These are phyloP conservation scores for Phoxinus phoxinus DNA, from an alignment of 2,113 vertebrate genomes.

Conservation along the genomic window DNA sequence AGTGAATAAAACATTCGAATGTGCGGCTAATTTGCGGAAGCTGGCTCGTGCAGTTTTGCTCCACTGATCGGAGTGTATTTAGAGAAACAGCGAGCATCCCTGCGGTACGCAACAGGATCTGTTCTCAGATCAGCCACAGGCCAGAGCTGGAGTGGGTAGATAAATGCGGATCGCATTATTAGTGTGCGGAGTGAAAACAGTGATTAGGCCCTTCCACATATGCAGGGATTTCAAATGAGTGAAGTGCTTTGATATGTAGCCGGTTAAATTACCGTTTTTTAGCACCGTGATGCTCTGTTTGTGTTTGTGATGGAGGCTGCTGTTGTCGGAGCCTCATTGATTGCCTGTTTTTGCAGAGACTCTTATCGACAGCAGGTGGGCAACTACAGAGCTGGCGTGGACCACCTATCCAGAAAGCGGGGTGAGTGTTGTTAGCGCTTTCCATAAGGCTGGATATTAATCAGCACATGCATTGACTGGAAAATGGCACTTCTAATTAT, in stretches of 20 bases:
- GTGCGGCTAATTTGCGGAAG: conserved; percentile 50
- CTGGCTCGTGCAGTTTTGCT: conserved; percentile 67
- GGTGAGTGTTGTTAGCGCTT: conserved; percentile 79
- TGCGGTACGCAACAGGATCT: conserved; percentile 60
- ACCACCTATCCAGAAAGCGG: conserved; percentile 95
- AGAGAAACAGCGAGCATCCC: conserved; percentile 58
- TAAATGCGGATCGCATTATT: conserved; percentile 45
- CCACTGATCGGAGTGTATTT: conserved; percentile 58
- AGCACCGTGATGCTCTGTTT: conserved; percentile 15
- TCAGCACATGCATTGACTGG: conserved; percentile 31
- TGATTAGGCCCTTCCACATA: conserved; percentile 40
- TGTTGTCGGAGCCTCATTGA: conserved; percentile 33
- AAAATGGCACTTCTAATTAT: too few species aligned
- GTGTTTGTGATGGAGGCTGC: conserved; percentile 16
- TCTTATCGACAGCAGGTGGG: conserved; percentile 98
- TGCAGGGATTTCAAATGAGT: conserved; percentile 44
- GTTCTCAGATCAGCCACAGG: conserved; percentile 66
- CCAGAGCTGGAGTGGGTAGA: conserved; percentile 49
- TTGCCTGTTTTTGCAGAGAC: conserved; percentile 85
- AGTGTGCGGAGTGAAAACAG: conserved; percentile 35
- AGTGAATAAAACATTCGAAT: conserved; percentile 80
- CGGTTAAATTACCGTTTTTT: conserved; percentile 4
- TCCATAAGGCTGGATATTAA: conserved; percentile 43
- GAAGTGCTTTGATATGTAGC: conserved; percentile 22
- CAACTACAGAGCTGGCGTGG: conserved; percentile 96